phyloP scores from a whole-genome alignment of 2,113 vertebrate genomes.

The Carassius gibelio region DNA sequence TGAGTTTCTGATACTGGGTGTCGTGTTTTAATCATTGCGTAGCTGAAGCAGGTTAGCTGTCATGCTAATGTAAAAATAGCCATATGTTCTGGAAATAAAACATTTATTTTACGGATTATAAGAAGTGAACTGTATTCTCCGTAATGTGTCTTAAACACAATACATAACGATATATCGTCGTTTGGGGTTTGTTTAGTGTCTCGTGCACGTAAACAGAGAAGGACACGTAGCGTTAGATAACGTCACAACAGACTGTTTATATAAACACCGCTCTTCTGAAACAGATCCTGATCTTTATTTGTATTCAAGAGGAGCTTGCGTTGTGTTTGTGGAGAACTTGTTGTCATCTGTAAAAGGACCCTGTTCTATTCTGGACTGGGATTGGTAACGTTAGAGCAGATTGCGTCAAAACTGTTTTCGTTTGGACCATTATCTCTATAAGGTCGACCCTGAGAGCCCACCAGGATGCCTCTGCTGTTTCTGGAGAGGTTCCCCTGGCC shows the following conservation, averaged over 20 bases:
- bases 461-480: constrained; percentile 89
- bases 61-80: constrained; percentile 4
- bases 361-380: background rate
- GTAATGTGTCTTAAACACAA: background rate
- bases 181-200: background rate
- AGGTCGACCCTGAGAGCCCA: background rate
- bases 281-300: no score
- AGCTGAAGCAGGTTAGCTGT: constrained; percentile 8
- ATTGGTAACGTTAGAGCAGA: background rate
- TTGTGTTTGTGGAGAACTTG: background rate
- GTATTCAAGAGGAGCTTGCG: background rate
- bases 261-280: background rate
- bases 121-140: background rate
- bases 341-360: constrained; percentile 1
- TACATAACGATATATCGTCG: background rate
- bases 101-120: background rate
- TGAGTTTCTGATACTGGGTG: background rate
- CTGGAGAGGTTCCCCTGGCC: constrained; percentile 96
- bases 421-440: background rate
- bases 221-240: background rate
- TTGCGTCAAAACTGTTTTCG: no score
- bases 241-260: background rate
- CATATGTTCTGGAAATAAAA: background rate
- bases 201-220: background rate
- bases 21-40: background rate